Base-by-base conservation (phyloP, 2,888 invertebrate genomes). In the Hypolimnas misippus region DNA sequence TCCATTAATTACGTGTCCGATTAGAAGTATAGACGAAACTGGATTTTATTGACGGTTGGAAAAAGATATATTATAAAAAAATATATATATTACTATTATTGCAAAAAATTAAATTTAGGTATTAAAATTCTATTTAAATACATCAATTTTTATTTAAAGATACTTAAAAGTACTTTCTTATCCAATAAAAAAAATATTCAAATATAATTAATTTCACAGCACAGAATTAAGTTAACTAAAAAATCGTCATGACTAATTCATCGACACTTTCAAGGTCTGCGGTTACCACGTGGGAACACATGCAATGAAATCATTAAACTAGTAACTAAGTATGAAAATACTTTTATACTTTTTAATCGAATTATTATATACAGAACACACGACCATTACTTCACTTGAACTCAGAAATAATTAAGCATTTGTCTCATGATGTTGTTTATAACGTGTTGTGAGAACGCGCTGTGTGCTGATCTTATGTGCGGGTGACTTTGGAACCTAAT, bases 371-470 rank as follows among this genome's bases (percentile, higher is more conserved):
- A 52, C 51, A 56, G 56, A 67, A 62, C 62, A 58, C 59, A 58
- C 16, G 52, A 51, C 56, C 29, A 62, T 59, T 40, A 42, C 58
- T 65, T 58, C 53, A 44, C 59, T 54, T 35, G 33, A 68, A 59
- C 57, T 60, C 62, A 54, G 50, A 63, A 62, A 68, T 66, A 70
- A 66, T 70, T 68, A 68, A 62, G 51, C 63, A 68, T 65, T 69
- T 56, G 62, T 67, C 57, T 63, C 57, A 63, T 67, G 58, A 67
- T 52, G 63, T 65, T 65, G 69, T 63, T 63, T 46, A 60, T 66
- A 68, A 63, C 69, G 71, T 50, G 65, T 60, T 68, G 49, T 57
- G 58, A 64, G 58, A 58, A 66, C 61, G 63, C 61, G 60, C 52
- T 50, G 49, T 16, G 49, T 21, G 58, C 57, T 33, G 52, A 38